Evolutionary conservation across 30 jellyfish, hydroid and myxozoan genomes (phyloP).

Genomic region (Hydractinia symbiolongicarpus): DNA sequence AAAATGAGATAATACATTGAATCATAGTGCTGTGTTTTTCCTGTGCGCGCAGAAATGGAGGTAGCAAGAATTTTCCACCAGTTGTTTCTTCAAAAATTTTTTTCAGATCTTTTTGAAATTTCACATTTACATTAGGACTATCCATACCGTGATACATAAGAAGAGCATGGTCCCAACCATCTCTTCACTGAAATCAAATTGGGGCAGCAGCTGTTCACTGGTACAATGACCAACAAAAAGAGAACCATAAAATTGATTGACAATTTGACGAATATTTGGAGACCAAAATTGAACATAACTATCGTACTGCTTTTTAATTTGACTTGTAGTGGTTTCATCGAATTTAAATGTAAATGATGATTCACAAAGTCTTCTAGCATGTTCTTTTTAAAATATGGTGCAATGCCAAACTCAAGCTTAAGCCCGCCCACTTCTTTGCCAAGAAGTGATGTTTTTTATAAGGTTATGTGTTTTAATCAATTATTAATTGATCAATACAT

Average conservation of each 20-base stretch:
- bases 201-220: background rate
- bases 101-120: background rate
- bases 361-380: background rate
- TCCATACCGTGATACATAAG: background rate
- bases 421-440: no score
- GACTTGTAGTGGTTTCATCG: conserved; percentile 1
- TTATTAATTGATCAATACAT: no score
- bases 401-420: background rate
- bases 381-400: background rate
- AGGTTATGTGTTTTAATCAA: no score
- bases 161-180: background rate
- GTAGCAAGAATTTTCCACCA: no score
- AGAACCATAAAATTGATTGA: background rate
- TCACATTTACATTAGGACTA: background rate
- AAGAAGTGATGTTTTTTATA: no score
- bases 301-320: background rate
- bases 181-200: background rate
- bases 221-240: conserved; percentile 1
- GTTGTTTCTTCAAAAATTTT: background rate
- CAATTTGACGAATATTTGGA: no score
- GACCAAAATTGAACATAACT: background rate
- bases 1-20: no score
- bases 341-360: background rate
- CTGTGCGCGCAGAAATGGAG: no score
- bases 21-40: no score